phyloP scores from a whole-genome alignment of 2,797 vertebrate species.

The Sebastes variabilis region DNA sequence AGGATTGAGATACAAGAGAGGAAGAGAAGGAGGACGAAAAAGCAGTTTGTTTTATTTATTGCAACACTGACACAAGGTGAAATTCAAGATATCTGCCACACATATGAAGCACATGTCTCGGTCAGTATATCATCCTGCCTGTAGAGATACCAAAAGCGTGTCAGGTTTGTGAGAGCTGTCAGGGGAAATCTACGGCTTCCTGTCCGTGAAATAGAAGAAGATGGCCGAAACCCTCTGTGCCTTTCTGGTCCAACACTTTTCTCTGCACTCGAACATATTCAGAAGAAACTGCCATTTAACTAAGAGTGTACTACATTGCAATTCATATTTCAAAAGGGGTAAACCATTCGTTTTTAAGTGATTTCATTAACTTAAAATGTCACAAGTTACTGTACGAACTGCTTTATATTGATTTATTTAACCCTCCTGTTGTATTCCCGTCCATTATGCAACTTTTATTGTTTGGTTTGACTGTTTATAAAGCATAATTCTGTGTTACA shows the following conservation, averaged over 20 bases:
- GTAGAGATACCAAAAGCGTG: slow-evolving; percentile 28
- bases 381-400: too few species aligned
- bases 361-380: too few species aligned
- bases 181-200: slow-evolving; percentile 17
- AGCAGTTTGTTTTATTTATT: not conserved
- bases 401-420: too few species aligned
- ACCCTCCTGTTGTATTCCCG: too few species aligned
- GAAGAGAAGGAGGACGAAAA: not conserved
- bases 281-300: not conserved
- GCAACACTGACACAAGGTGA: not conserved
- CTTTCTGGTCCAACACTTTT: not conserved
- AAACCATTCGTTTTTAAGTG: too few species aligned
- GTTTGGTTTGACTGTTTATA: too few species aligned
- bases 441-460: too few species aligned
- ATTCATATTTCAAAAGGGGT: too few species aligned
- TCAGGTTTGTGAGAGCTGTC: slow-evolving; percentile 21
- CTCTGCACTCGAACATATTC: not conserved
- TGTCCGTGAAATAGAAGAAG: slow-evolving; percentile 2
- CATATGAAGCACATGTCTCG: slow-evolving; percentile 8
- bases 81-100: slow-evolving; percentile 5
- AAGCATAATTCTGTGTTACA: too few species aligned
- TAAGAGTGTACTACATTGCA: not conserved
- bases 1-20: not conserved
- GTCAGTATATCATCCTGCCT: slow-evolving; percentile 11
- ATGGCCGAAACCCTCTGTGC: not conserved